These are phyloP conservation scores for Pristionchus pacificus DNA, from an alignment of 1,140 invertebrate species.

Conservation along the genomic window DNA sequence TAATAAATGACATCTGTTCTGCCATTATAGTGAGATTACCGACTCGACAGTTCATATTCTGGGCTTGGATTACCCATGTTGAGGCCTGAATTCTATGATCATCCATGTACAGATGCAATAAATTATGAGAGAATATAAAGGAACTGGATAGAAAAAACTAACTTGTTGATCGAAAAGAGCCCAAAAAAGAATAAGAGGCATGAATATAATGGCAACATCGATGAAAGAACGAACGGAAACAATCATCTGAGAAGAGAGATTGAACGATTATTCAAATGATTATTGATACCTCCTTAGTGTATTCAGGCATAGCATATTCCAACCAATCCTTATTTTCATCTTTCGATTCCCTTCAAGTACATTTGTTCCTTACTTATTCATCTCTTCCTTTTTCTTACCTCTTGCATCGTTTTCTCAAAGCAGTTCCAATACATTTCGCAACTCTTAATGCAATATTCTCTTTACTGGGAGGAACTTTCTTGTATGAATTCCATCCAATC, in stretches of 20 bases:
- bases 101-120: too few species aligned
- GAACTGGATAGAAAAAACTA: too few species aligned
- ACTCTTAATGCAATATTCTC: constrained; percentile 52
- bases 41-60: constrained; percentile 60
- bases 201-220: constrained; percentile 60
- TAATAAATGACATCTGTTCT: constrained; percentile 77
- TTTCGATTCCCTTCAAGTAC: not conserved
- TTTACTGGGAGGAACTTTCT: constrained; percentile 48
- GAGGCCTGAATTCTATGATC: constrained; percentile 55
- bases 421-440: not conserved
- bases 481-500: constrained; percentile 46
- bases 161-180: constrained; percentile 66
- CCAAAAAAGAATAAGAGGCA: constrained; percentile 64
- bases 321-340: constrained; percentile 66
- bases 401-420: not conserved
- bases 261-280: not conserved
- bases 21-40: constrained; percentile 67
- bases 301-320: constrained; percentile 72
- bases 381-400: too few species aligned
- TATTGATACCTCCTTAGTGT: constrained; percentile 38
- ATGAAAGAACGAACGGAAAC: constrained; percentile 60
- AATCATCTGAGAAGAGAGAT: constrained; percentile 63
- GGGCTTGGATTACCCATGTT: constrained; percentile 62
- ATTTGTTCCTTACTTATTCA: too few species aligned
- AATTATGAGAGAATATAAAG: too few species aligned